Evolutionary conservation across 2,888 invertebrate species (phyloP).

Genomic region (Spisula subtruncata): DNA sequence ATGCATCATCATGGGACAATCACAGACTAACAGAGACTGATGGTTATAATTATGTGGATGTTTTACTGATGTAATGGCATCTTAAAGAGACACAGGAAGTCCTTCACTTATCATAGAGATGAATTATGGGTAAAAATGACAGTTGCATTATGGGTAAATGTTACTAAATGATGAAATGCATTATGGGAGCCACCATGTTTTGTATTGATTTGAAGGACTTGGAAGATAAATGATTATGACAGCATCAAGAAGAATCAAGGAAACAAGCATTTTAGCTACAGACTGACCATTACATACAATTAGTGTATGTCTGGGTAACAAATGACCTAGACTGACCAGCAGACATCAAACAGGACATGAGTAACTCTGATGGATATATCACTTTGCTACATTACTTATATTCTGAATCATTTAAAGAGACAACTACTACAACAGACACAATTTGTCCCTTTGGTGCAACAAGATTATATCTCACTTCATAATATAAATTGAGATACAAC

Average conservation of each 20-base stretch:
- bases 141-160: constrained; percentile 4
- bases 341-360: not conserved
- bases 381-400: not conserved
- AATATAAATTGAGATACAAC: no score
- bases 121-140: constrained; percentile 20
- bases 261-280: not conserved
- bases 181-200: not conserved
- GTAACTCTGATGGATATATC: not conserved
- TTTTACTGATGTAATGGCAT: constrained; percentile 13
- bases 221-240: not conserved
- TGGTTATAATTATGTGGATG: not conserved
- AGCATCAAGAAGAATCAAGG: not conserved
- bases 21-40: not conserved
- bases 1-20: not conserved
- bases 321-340: not conserved
- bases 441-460: no score
- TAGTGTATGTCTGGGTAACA: not conserved
- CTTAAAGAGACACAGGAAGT: constrained; percentile 21
- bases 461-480: no score
- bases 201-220: not conserved
- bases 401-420: not conserved
- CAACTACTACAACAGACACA: no score
- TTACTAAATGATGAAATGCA: constrained; percentile 2
- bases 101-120: not conserved
- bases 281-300: not conserved